Evolutionary conservation across 2,113 vertebrate genomes (phyloP).

Genomic region (Glaucidium brasilianum): DNA sequence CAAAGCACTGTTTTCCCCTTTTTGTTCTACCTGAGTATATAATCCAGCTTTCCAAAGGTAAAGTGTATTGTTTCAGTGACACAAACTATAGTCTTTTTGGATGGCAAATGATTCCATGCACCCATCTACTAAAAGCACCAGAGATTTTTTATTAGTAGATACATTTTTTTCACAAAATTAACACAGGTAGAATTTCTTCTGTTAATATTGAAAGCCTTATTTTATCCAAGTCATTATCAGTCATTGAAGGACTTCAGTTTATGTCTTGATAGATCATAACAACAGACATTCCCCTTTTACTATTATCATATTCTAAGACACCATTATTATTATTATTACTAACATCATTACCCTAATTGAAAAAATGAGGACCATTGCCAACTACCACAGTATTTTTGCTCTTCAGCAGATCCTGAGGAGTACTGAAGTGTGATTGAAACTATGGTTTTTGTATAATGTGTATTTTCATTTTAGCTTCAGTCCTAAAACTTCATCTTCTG

Average conservation of each 20-base stretch:
- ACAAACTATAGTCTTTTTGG: neutral
- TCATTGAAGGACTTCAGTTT: neutral
- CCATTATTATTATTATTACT: neutral
- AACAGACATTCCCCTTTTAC: neutral
- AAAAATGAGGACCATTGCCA: neutral
- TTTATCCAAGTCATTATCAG: constrained; percentile 12
- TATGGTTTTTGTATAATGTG: neutral
- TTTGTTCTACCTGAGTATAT: neutral
- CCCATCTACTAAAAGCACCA: neutral
- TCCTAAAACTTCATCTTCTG: neutral
- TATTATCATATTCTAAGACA: neutral
- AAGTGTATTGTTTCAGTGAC: neutral
- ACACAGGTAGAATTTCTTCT: neutral
- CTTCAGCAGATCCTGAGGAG: neutral
- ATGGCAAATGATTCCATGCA: neutral
- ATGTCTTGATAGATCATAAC: neutral
- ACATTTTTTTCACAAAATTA: neutral
- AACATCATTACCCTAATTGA: neutral
- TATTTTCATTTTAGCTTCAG: neutral
- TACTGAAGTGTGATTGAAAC: neutral
- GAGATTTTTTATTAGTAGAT: neutral
- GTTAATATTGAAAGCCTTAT: neutral
- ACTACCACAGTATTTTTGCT: neutral
- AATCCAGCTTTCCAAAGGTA: neutral
- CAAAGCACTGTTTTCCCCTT: neutral